Percentiles rank a stretch among this genome's conserved stretches.
Conservation (phyloP, 2,888 invertebrate species). For the Pheosia tremula region DNA sequence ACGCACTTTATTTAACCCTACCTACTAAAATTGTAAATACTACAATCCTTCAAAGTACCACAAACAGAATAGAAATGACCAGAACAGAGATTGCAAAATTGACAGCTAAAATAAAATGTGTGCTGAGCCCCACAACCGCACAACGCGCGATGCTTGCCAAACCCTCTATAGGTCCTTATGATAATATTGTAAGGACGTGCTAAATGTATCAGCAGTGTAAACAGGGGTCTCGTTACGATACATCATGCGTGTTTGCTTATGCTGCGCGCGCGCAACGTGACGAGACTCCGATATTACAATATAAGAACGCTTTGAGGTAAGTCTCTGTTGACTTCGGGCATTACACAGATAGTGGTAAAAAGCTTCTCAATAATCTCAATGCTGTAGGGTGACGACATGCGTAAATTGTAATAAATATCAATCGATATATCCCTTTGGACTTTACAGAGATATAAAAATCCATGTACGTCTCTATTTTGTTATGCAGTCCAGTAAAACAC, state of each 20-base stretch:
- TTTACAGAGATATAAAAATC: too few species aligned
- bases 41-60: not conserved
- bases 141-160: slow-evolving; percentile 35
- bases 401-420: too few species aligned
- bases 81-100: not conserved
- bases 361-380: too few species aligned
- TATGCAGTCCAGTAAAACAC: not conserved
- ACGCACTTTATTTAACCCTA: too few species aligned
- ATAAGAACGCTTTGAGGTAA: slow-evolving; percentile 20
- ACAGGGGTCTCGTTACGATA: slow-evolving; percentile 35
- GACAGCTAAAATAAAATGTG: slow-evolving; percentile 14
- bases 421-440: too few species aligned
- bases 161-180: slow-evolving; percentile 32
- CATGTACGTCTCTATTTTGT: not conserved
- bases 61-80: not conserved
- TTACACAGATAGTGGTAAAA: too few species aligned
- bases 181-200: slow-evolving; percentile 49
- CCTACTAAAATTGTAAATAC: too few species aligned
- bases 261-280: slow-evolving; percentile 33
- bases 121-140: slow-evolving; percentile 27
- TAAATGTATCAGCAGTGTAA: slow-evolving; percentile 40
- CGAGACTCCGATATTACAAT: slow-evolving; percentile 28
- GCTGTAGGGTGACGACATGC: too few species aligned
- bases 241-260: slow-evolving; percentile 34
- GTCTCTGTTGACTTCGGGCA: not conserved